phyloP scores from a whole-genome alignment of 2,888 invertebrate genomes.

The Leptopilina myrica region DNA sequence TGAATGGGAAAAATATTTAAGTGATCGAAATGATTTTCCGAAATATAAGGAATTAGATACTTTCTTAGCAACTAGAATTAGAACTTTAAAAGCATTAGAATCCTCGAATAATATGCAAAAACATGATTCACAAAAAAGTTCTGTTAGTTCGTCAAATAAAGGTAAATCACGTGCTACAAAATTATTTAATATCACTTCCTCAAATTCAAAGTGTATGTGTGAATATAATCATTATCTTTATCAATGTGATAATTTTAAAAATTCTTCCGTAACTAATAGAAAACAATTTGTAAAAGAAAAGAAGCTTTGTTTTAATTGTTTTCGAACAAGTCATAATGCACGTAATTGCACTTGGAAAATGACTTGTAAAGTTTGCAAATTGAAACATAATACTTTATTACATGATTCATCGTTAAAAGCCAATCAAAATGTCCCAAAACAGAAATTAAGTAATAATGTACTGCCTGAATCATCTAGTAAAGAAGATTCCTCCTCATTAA shows the following conservation, averaged over 20 bases:
- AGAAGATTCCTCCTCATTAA: no score
- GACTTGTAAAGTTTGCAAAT: background rate
- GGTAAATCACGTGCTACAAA: no score
- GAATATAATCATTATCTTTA: background rate
- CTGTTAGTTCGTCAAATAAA: no score
- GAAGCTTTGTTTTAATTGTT: background rate
- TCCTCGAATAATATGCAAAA: background rate
- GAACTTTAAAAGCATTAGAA: background rate
- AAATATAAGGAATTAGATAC: no score
- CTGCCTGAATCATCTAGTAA: no score
- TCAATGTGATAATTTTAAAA: background rate
- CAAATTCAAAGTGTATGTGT: background rate
- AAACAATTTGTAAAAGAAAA: background rate
- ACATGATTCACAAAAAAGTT: no score
- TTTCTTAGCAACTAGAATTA: background rate
- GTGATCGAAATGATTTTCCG: background rate
- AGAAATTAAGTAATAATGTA: no score
- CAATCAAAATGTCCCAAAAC: background rate
- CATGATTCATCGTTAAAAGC: background rate
- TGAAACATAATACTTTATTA: background rate
- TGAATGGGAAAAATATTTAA: background rate
- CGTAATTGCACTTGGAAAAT: background rate
- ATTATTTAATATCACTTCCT: no score
- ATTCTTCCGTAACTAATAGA: background rate
- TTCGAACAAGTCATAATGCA: background rate